Evolutionary conservation across 2,888 invertebrate species (phyloP).

Genomic region (Himalopsyche japonica): DNA sequence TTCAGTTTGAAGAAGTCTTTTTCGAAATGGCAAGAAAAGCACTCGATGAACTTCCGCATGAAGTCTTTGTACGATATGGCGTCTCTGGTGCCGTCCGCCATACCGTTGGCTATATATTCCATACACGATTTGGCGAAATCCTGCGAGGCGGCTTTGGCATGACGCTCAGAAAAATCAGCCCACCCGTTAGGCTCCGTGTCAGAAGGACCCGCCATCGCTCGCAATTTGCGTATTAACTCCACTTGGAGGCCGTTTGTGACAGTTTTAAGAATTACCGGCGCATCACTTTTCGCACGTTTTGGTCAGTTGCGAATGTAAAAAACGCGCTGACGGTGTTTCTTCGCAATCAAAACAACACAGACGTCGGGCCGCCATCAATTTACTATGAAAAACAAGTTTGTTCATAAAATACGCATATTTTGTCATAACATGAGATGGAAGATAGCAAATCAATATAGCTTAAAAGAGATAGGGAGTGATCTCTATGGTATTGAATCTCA

Average conservation of each 20-base stretch:
- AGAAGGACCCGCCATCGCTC: slow-evolving; percentile 56
- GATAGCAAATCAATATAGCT: background rate
- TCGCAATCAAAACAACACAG: slow-evolving; percentile 29
- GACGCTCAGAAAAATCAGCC: slow-evolving; percentile 86
- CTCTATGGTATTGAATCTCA: background rate
- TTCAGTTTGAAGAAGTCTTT: slow-evolving; percentile 67
- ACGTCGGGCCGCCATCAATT: slow-evolving; percentile 24
- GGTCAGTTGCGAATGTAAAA: background rate
- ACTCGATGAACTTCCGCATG: slow-evolving; percentile 80
- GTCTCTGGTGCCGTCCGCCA: slow-evolving; percentile 67
- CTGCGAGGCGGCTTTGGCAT: slow-evolving; percentile 81
- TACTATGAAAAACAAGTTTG: slow-evolving; percentile 27
- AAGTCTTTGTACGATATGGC: slow-evolving; percentile 77
- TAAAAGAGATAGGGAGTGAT: slow-evolving; percentile 9
- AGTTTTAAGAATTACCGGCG: background rate
- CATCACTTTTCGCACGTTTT: slow-evolving; percentile 16
- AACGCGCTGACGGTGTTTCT: background rate
- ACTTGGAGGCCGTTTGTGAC: slow-evolving; percentile 44
- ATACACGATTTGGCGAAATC: slow-evolving; percentile 88
- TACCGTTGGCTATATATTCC: slow-evolving; percentile 72
- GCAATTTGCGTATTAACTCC: slow-evolving; percentile 59
- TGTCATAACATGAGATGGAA: slow-evolving; percentile 11
- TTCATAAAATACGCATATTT: slow-evolving; percentile 28
- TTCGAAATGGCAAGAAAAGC: slow-evolving; percentile 84
- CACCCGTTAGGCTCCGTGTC: slow-evolving; percentile 70